Evolutionary conservation across 1,140 invertebrate species (phyloP), one percentile per base, ranked within the genome.

Genomic region (Hycleus cichorii): DNA sequence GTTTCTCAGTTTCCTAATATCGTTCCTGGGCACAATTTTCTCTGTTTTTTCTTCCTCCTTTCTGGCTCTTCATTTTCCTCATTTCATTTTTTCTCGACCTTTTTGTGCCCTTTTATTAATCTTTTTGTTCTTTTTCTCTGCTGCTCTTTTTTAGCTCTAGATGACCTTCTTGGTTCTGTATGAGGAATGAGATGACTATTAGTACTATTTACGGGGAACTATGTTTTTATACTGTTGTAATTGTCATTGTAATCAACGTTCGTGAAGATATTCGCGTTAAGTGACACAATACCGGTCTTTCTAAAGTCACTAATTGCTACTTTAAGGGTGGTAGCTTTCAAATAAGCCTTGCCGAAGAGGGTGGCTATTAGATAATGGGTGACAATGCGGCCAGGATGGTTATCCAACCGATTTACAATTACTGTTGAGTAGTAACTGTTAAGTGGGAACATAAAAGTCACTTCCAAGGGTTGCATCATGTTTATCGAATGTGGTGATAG

Each of bases 211-310:
- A 18, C 1, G 2, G 1, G 18, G 18, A 18, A 18, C 18, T 18
- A 18, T 18, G 18, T 12, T 12, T 12, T 12, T 12, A 12, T 12
- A 12, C 1, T 12, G 12, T 12, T 12, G 12, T 12, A 12, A 12
- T 12, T 12, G 12, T 18, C 18, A 18, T 18, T 18, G 18, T 18
- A 18, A 18, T 18, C 18, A 18, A 18, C 18, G 5, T 72, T 67
- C 4, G 47, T 62, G 60, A 76, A 77, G 10, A 74, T 58, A 52
- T 72, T 55, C 50, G 49, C 38, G 58, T 75, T 71, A 25, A 72
- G 69, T 18, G 72, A 68, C 56, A 58, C 72, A 51, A 78, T 72
- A 32, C 74, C 76, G 12, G 12, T 1, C 12, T 25, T 68, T 69
- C 47, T 60, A 65, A 64, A 64, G 45, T 56, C 43, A 3, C 9